These are phyloP conservation scores for Zosterops lateralis DNA, from an alignment of 2,113 vertebrate genomes.

Conservation along the genomic window DNA sequence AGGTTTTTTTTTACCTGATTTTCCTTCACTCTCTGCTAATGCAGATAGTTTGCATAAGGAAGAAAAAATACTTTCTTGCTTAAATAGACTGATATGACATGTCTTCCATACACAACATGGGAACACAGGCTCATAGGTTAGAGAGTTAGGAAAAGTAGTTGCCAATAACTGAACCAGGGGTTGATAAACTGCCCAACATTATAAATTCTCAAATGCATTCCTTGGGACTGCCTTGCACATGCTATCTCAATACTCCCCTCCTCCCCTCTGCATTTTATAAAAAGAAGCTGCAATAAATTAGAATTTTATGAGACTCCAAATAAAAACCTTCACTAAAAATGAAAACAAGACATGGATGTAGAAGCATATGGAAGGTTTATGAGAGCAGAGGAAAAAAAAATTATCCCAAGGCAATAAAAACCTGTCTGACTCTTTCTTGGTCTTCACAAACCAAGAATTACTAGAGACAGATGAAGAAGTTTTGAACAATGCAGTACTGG, in stretches of 20 bases:
- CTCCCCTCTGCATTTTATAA: not conserved
- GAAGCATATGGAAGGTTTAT: conserved; percentile 57
- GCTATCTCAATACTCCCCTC: not conserved
- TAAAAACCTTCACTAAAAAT: conserved; percentile 55
- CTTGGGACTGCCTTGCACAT: conserved; percentile 15
- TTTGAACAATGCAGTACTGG: not conserved
- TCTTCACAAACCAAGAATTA: conserved; percentile 28
- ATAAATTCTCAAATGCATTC: conserved; percentile 28
- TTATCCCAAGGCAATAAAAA: conserved; percentile 31
- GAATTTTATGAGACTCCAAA: conserved; percentile 57
- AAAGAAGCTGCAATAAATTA: conserved; percentile 63
- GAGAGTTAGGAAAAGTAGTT: not conserved
- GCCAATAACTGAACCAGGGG: not conserved
- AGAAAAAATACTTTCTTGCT: not conserved
- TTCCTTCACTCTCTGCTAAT: not conserved
- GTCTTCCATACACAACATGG: not conserved
- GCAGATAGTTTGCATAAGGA: not conserved
- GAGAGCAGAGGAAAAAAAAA: not conserved
- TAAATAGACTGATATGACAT: not conserved
- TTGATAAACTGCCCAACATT: not conserved
- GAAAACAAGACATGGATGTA: conserved; percentile 45
- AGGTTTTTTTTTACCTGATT: not conserved
- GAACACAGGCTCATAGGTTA: not conserved
- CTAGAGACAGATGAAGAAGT: conserved; percentile 9
- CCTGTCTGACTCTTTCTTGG: not conserved